These are phyloP conservation scores for Siniperca knerii DNA, from an alignment of 2,113 vertebrate species.

Conservation along the genomic window DNA sequence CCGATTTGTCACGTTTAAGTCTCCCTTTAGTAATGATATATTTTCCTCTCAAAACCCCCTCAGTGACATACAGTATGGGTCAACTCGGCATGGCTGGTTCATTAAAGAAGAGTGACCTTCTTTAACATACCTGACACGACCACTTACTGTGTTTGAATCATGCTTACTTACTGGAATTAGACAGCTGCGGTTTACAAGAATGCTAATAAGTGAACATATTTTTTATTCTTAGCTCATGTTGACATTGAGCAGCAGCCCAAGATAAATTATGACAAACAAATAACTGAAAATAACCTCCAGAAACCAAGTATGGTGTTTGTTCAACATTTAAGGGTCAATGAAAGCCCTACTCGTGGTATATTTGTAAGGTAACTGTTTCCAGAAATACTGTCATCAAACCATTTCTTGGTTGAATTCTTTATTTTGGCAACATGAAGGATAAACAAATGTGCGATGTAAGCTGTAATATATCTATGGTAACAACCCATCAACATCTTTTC, in stretches of 20 bases:
- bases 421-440: constrained; percentile 20
- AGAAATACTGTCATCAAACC: constrained; percentile 41
- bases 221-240: constrained; percentile 40
- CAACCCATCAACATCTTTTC: constrained; percentile 7
- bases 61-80: not conserved
- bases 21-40: not conserved
- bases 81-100: not conserved
- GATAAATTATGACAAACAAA: constrained; percentile 39
- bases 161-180: constrained; percentile 17
- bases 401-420: constrained; percentile 35
- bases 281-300: constrained; percentile 51
- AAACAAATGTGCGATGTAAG: not conserved
- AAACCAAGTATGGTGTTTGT: constrained; percentile 43
- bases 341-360: not conserved
- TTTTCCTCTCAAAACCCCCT: not conserved
- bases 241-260: constrained; percentile 4
- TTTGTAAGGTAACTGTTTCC: constrained; percentile 35
- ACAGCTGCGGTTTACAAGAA: constrained; percentile 10
- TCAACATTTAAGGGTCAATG: constrained; percentile 12
- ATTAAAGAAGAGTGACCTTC: constrained; percentile 19
- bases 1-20: not conserved
- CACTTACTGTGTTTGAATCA: not conserved
- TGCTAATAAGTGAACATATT: constrained; percentile 3
- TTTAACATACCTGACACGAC: constrained; percentile 17
- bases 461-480: constrained; percentile 28